A percentile compares a stretch with the other conserved stretches of the same genome.
phyloP scores from a whole-genome alignment of 2,888 invertebrate species.

The Cheilosia soror region DNA sequence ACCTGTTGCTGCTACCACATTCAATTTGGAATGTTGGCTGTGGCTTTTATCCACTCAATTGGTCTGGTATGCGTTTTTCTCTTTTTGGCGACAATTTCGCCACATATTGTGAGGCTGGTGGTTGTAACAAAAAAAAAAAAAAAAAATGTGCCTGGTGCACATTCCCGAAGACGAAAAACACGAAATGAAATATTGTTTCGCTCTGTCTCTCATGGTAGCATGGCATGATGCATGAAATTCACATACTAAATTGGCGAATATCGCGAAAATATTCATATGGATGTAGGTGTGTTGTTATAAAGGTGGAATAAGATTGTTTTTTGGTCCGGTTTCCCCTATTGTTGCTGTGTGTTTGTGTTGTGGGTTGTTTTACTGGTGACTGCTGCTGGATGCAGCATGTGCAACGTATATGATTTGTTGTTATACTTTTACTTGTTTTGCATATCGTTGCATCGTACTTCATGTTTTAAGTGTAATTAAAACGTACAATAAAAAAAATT shows the following conservation, averaged over 20 bases:
- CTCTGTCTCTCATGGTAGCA: slow-evolving; percentile 69
- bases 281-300: slow-evolving; percentile 30
- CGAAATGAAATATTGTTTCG: slow-evolving; percentile 73
- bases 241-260: slow-evolving; percentile 64
- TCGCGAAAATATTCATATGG: slow-evolving; percentile 34
- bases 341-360: slow-evolving; percentile 20
- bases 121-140: slow-evolving; percentile 14
- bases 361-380: slow-evolving; percentile 38
- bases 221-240: slow-evolving; percentile 69
- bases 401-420: slow-evolving; percentile 68
- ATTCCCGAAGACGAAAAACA: slow-evolving; percentile 57
- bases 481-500: slow-evolving; percentile 9
- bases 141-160: slow-evolving; percentile 36
- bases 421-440: slow-evolving; percentile 70
- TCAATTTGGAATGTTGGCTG: slow-evolving; percentile 20
- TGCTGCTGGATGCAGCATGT: slow-evolving; percentile 56
- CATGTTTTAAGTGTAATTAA: slow-evolving; percentile 60
- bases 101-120: slow-evolving; percentile 12
- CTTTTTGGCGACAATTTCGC: slow-evolving; percentile 35
- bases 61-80: slow-evolving; percentile 13
- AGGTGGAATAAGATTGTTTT: slow-evolving; percentile 49
- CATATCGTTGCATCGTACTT: slow-evolving; percentile 60
- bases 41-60: slow-evolving; percentile 14
- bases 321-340: slow-evolving; percentile 57
- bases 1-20: slow-evolving; percentile 4